These are phyloP conservation scores for Tragelaphus buxtoni DNA, from an alignment of 2,113 vertebrate genomes.

Conservation along the genomic window DNA sequence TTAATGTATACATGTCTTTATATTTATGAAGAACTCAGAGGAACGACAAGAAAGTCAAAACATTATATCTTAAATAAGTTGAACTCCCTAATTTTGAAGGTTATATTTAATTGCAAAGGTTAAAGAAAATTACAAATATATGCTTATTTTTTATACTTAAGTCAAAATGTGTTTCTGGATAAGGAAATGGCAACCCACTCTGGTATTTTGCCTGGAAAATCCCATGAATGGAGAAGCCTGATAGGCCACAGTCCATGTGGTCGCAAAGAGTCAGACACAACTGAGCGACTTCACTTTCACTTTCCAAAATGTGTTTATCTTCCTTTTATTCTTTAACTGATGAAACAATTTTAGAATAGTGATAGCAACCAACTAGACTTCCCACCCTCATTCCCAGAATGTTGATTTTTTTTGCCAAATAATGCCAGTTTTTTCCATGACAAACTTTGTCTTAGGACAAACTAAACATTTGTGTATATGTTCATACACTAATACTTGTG, in stretches of 20 bases:
- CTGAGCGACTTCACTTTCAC: background rate
- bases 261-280: background rate
- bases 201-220: background rate
- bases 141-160: background rate
- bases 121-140: background rate
- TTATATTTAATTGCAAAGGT: background rate
- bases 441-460: background rate
- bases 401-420: background rate
- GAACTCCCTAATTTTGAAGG: background rate
- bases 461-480: background rate
- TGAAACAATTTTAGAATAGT: background rate
- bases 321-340: background rate
- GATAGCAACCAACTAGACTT: background rate
- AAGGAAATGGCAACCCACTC: background rate
- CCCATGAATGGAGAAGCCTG: background rate
- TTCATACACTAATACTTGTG: background rate
- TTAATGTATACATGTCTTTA: background rate
- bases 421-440: background rate
- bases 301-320: background rate
- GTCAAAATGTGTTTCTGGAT: background rate
- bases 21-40: background rate
- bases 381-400: background rate
- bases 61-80: background rate
- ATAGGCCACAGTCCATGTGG: background rate
- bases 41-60: background rate